phyloP scores from a whole-genome alignment of 2,888 invertebrate species.

The Microplitis deprimator region DNA sequence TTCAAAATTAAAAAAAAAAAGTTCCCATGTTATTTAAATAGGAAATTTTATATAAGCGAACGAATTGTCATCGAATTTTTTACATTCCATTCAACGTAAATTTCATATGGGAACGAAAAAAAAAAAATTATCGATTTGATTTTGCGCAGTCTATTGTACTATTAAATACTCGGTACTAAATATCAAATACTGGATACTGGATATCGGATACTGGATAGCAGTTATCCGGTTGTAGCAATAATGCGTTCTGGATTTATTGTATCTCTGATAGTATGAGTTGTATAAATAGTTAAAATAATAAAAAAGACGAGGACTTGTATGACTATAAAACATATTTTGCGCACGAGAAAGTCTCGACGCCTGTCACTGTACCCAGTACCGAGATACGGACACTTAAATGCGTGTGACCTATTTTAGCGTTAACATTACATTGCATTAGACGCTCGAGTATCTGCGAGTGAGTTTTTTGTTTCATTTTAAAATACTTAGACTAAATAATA shows the following conservation, averaged over 20 bases:
- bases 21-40: no score
- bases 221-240: neutral
- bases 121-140: no score
- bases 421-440: conserved; percentile 11
- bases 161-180: no score
- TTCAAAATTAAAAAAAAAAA: no score
- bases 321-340: conserved; percentile 23
- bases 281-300: conserved; percentile 4
- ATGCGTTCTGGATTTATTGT: neutral
- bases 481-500: conserved; percentile 1
- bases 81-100: no score
- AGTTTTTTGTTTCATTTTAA: neutral
- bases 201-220: neutral
- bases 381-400: conserved; percentile 24
- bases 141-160: no score
- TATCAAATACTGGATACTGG: no score
- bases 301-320: conserved; percentile 4
- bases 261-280: neutral
- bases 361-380: neutral
- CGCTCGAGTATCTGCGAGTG: conserved; percentile 3
- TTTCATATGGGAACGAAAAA: no score
- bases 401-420: conserved; percentile 31
- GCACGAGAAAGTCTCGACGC: conserved; percentile 28
- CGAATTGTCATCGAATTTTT: no score
- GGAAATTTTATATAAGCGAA: no score